Base-by-base conservation (phyloP, 1,140 invertebrate species). In the Pentalonia nigronervosa region DNA sequence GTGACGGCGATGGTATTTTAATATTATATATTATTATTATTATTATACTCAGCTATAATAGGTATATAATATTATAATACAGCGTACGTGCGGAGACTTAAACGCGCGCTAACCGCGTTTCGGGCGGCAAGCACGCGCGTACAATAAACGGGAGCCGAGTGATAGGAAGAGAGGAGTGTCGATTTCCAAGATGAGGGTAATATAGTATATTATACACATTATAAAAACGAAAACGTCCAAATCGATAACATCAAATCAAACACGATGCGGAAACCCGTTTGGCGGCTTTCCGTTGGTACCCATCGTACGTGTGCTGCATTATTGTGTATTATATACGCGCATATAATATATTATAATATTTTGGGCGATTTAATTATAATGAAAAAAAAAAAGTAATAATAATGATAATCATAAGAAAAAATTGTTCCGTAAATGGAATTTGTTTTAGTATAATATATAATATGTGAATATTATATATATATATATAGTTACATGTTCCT, bases 241-340 rank as follows among this genome's bases (percentile, higher is more conserved):
- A 90, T 90, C 89, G 89, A 90, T 90, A 90, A 67, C 89, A 67
- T 90, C 88, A 41, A 56, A 90, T 90, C 88, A n/a, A 90, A 90
- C 88, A 23, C 48, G 48, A 89, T 53, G n/a, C 11, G 21, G 30
- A 88, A 90, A 90, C 88, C 53, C 88, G 88, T 90, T 90, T 60
- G 36, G 23, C 23, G 36, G 30, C 84, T 86, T 47, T 86, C 41
- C 30, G 45, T n/a, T n/a, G 14, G 60, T 76, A 76, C 60, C 60
- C 30, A 76, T 76, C 60, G 60, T 76, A 76, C n/a, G 60, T 76
- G 60, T 76, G 60, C 30, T n/a, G 30, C 25, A 86, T 47, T 53
- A 53, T 53, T 23, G 4, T 4, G 48, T 86, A 86, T 83, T 83
- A 41, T 41, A n/a, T 45, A 45, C 8, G 6, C 3, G 25, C 25